Percentiles rank a stretch among this genome's conserved stretches.
phyloP scores from a whole-genome alignment of 2,888 invertebrate species.

The Bombyx huttoni region DNA sequence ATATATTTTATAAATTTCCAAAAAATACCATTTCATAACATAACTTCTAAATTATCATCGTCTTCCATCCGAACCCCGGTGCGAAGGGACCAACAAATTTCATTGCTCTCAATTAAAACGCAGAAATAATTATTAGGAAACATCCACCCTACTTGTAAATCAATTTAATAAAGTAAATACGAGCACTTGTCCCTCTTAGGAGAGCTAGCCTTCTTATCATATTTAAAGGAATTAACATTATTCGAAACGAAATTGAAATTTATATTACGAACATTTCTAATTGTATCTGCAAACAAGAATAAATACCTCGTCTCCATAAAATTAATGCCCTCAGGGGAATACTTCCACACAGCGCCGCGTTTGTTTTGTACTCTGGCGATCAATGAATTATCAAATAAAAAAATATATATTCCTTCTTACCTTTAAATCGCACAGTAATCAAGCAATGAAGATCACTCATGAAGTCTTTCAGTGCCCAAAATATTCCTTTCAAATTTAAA shows the following conservation, averaged over 20 bases:
- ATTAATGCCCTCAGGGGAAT: no score
- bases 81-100: slow-evolving; percentile 50
- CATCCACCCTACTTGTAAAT: slow-evolving; percentile 61
- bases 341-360: no score
- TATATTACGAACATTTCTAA: neutral
- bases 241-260: neutral
- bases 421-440: no score
- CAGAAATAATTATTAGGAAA: slow-evolving; percentile 58
- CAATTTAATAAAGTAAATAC: slow-evolving; percentile 61
- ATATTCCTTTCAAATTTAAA: neutral
- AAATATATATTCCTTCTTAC: no score
- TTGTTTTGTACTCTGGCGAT: no score
- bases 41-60: neutral
- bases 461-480: neutral
- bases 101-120: slow-evolving; percentile 65
- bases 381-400: no score
- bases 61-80: neutral
- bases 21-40: neutral
- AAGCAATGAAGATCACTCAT: no score
- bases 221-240: slow-evolving; percentile 18
- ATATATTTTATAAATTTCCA: neutral
- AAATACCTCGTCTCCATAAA: no score
- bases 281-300: neutral
- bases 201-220: slow-evolving; percentile 27
- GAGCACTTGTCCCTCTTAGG: slow-evolving; percentile 35